phyloP scores from a whole-genome alignment of 1,140 invertebrate species.

The Drosophila pachea region DNA sequence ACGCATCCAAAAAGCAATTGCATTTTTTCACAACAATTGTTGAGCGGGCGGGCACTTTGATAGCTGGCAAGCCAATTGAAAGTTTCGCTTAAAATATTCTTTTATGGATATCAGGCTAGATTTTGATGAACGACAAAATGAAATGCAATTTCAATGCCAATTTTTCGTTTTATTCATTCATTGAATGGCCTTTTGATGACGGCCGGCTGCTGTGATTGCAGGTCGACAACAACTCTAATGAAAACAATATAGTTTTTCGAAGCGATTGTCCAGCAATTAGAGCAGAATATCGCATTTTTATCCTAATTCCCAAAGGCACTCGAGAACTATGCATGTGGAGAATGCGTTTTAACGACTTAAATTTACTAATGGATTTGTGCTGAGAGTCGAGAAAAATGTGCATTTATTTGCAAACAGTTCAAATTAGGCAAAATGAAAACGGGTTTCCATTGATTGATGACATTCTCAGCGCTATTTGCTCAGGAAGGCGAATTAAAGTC shows the following conservation, averaged over 20 bases:
- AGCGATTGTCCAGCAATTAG: neutral
- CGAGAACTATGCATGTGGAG: neutral
- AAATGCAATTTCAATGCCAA: conserved; percentile 46
- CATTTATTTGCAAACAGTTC: too few relatives aligned
- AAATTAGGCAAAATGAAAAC: too few relatives aligned
- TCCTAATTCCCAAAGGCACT: neutral
- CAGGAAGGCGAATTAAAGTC: too few relatives aligned
- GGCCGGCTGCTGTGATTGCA: conserved; percentile 6
- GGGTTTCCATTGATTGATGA: too few relatives aligned
- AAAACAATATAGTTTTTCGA: conserved; percentile 1
- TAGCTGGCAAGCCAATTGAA: conserved; percentile 14
- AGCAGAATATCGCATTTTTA: neutral
- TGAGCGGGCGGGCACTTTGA: conserved; percentile 14
- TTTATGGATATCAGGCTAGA: conserved; percentile 40
- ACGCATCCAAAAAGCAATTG: conserved; percentile 47
- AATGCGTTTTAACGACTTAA: neutral
- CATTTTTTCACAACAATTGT: conserved; percentile 42
- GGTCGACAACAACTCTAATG: conserved; percentile 20
- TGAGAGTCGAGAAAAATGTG: too few relatives aligned
- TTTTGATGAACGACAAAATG: conserved; percentile 36
- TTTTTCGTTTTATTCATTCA: conserved; percentile 1
- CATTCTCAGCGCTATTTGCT: too few relatives aligned
- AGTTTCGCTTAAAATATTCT: conserved; percentile 54
- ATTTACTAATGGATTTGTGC: too few relatives aligned
- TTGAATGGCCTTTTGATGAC: conserved; percentile 5